A percentile compares a stretch with the other conserved stretches of the same genome.
These are phyloP conservation scores for Megaceryle alcyon DNA, from an alignment of 2,797 vertebrate species.

Conservation along the genomic window DNA sequence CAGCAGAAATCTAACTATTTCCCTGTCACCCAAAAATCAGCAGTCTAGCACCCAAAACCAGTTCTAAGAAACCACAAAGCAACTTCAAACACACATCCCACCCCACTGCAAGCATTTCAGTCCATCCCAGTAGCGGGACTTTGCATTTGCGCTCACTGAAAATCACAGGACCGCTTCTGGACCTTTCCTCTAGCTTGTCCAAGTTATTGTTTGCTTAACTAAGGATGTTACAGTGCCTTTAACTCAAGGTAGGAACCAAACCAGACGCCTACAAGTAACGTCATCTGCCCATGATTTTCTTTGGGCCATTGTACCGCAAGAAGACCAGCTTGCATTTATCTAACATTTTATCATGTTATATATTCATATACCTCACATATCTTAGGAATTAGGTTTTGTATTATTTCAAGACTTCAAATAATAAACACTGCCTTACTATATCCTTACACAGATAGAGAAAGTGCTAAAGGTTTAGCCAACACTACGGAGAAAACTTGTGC, in stretches of 20 bases:
- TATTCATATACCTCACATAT: background rate
- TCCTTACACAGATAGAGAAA: background rate
- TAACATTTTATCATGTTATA: background rate
- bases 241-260: background rate
- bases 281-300: background rate
- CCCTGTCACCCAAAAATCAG: background rate
- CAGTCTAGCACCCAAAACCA: background rate
- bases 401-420: background rate
- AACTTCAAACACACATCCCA: background rate
- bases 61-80: background rate
- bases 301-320: fast-evolving
- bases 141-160: fast-evolving
- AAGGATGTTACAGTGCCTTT: background rate
- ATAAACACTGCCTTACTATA: background rate
- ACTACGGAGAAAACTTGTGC: background rate
- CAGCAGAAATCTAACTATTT: background rate
- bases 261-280: fast-evolving
- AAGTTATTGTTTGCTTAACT: background rate
- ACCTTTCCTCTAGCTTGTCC: background rate
- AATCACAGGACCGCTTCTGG: background rate
- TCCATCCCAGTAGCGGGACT: background rate
- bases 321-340: background rate
- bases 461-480: background rate
- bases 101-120: background rate
- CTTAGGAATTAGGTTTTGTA: background rate